These are phyloP conservation scores for Trichechus manatus DNA, from an alignment of 2,113 vertebrate genomes.

Conservation along the genomic window DNA sequence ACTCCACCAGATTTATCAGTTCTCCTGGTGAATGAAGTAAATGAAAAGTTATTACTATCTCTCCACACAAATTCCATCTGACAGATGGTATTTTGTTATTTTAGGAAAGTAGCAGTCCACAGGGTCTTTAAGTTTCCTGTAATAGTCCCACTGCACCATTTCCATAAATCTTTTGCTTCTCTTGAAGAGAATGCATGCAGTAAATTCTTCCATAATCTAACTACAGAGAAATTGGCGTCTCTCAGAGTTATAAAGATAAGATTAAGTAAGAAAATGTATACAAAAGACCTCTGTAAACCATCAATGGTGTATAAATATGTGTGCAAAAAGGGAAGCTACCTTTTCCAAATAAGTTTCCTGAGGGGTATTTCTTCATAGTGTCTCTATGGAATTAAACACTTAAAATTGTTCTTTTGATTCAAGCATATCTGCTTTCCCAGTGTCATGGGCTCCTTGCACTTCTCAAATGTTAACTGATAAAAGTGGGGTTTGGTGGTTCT, in stretches of 20 bases:
- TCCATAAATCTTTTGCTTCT: conserved; percentile 39
- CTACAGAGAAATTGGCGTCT: conserved; percentile 21
- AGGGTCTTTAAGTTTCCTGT: conserved; percentile 76
- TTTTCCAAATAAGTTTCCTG: conserved; percentile 2
- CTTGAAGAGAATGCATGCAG: conserved; percentile 56
- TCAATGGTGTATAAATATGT: not conserved
- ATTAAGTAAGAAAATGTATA: not conserved
- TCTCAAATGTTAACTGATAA: not conserved
- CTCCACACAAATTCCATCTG: conserved; percentile 78
- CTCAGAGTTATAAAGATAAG: not conserved
- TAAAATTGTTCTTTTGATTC: conserved; percentile 16
- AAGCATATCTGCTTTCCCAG: not conserved
- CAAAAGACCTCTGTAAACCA: conserved; percentile 39
- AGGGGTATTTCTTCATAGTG: not conserved
- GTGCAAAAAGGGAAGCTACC: not conserved
- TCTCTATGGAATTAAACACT: not conserved
- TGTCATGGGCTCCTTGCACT: not conserved
- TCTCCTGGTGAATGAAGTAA: conserved; percentile 65
- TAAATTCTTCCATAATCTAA: not conserved
- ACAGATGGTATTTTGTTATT: conserved; percentile 77
- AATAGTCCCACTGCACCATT: conserved; percentile 60
- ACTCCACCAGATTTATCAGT: conserved; percentile 69
- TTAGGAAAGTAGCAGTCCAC: conserved; percentile 68
- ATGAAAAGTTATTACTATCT: conserved; percentile 77
- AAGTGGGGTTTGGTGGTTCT: not conserved